Evolutionary conservation across 2,113 vertebrate species (phyloP).

Genomic region (Corythaixoides concolor): DNA sequence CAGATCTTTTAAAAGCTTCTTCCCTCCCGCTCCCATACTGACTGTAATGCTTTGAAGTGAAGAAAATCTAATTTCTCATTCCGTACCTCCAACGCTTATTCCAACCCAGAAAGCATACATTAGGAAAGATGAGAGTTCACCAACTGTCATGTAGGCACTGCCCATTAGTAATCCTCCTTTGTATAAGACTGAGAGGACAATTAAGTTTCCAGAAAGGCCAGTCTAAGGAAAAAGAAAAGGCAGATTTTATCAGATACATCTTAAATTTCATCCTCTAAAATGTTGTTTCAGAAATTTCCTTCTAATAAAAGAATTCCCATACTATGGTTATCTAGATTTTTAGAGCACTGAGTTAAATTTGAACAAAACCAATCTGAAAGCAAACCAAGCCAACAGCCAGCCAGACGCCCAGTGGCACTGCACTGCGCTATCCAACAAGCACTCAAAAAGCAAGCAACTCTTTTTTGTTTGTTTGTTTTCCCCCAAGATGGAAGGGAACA

Average conservation of each 20-base stretch:
- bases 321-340: not conserved
- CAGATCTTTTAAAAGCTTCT: not conserved
- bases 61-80: not conserved
- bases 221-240: constrained; percentile 73
- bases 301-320: not conserved
- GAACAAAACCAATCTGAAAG: not conserved
- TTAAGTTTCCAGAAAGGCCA: constrained; percentile 93
- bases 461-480: not conserved
- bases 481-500: not conserved
- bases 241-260: not conserved
- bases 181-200: constrained; percentile 92
- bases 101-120: constrained; percentile 99
- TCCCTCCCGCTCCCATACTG: not conserved
- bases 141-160: constrained; percentile 91
- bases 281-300: not conserved
- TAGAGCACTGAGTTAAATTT: not conserved
- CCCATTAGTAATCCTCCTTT: constrained; percentile 94
- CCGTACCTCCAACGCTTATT: constrained; percentile 91
- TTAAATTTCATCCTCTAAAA: not conserved
- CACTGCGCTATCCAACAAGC: not conserved
- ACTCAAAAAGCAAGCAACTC: not conserved
- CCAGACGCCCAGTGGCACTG: not conserved
- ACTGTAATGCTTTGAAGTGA: not conserved
- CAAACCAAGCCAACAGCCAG: not conserved
- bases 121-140: constrained; percentile 94